Evolutionary conservation across 2,113 vertebrate genomes (phyloP).

Genomic region (Salvelinus alpinus): DNA sequence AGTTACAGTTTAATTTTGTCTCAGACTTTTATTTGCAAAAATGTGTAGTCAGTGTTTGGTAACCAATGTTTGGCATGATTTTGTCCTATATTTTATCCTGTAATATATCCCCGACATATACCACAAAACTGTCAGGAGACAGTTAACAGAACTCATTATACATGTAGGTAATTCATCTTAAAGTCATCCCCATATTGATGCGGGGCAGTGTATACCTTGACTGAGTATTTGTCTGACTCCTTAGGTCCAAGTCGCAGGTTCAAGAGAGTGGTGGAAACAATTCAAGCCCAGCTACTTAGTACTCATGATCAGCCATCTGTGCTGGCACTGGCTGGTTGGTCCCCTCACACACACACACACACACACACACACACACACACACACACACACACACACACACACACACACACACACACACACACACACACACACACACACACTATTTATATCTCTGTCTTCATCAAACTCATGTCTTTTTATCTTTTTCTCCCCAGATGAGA

Average conservation of each 20-base stretch:
- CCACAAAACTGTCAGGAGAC: too few species aligned
- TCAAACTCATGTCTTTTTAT: background rate
- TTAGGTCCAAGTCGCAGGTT: constrained; percentile 90
- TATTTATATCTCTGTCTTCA: background rate
- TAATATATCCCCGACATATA: too few species aligned
- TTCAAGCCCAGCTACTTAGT: constrained; percentile 89
- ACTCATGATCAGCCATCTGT: constrained; percentile 92
- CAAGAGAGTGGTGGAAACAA: constrained; percentile 91
- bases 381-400: constrained; percentile 1
- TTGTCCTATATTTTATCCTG: background rate
- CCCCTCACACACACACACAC: constrained; percentile 3
- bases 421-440: background rate
- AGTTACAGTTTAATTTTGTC: too few species aligned
- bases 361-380: constrained; percentile 2
- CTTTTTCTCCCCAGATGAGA: constrained; percentile 76
- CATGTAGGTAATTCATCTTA: too few species aligned
- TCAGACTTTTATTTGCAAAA: too few species aligned
- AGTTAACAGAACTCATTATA: too few species aligned
- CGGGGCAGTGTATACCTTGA: too few species aligned
- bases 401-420: background rate
- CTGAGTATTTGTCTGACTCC: background rate
- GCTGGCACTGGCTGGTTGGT: constrained; percentile 85
- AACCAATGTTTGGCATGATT: background rate
- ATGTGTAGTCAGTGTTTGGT: background rate
- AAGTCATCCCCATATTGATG: too few species aligned